Conservation (phyloP, 2,888 invertebrate genomes). For the Pyralis farinalis region DNA sequence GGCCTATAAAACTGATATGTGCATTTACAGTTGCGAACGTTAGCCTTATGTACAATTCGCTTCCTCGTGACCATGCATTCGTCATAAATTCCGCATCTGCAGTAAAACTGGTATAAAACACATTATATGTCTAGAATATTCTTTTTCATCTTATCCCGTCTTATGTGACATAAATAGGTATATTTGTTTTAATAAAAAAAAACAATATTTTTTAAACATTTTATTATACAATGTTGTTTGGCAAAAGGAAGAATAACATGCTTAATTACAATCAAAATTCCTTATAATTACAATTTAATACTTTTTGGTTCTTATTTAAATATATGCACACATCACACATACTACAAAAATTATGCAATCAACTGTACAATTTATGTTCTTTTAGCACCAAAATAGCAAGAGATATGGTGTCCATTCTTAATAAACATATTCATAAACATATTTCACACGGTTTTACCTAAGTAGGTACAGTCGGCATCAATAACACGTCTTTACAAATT, state of each 20-base stretch:
- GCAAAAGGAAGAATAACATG: constrained; percentile 71
- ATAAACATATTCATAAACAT: constrained; percentile 6
- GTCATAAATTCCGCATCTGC: too few relatives aligned
- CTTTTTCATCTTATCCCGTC: too few relatives aligned
- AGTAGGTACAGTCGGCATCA: too few relatives aligned
- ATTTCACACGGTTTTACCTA: neutral
- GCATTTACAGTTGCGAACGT: too few relatives aligned
- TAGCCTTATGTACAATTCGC: too few relatives aligned
- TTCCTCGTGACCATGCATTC: too few relatives aligned
- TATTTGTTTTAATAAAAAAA: constrained; percentile 19
- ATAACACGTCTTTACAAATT: constrained; percentile 1
- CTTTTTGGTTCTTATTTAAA: constrained; percentile 73
- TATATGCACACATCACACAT: constrained; percentile 27
- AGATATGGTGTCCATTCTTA: constrained; percentile 29
- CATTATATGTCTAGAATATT: too few relatives aligned
- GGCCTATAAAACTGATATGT: too few relatives aligned
- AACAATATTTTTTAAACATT: constrained; percentile 43
- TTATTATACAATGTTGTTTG: constrained; percentile 73
- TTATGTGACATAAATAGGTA: too few relatives aligned
- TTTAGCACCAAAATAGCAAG: constrained; percentile 67
- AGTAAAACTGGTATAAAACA: too few relatives aligned
- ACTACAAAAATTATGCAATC: constrained; percentile 3
- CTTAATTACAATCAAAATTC: constrained; percentile 29
- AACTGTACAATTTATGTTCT: constrained; percentile 29
- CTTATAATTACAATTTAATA: constrained; percentile 54